Base-by-base conservation (phyloP, 1,140 invertebrate species). In the Eupristina koningsbergeri region DNA sequence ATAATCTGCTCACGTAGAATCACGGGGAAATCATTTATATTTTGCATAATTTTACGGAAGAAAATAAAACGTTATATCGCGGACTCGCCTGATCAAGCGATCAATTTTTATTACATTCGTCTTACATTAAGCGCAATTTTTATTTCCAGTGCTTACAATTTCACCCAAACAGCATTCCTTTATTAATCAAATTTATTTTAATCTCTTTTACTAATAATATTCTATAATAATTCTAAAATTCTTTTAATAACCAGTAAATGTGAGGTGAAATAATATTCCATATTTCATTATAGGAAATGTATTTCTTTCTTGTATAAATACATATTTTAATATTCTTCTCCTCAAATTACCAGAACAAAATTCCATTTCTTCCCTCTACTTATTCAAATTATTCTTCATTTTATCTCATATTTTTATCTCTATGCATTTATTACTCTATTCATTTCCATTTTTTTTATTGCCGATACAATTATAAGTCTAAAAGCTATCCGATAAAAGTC, bases 41-140 rank as follows among this genome's bases (percentile, higher is more conserved):
- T 75, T 75, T 75, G 80, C 80, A 81, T 81, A 81, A 81, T 75
- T 81, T 74, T 41, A 7, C n/a, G 15, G 50, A 36, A 79, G 29
- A 50, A 53, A 26, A 45, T 29, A 22, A 67, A 0, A 5, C 15
- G n/a, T 11, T 58, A 36, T 47, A 58, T 34, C 19, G 15, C 22
- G 31, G 19, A 29, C 3, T 53, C 6, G 29, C 15, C 13, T 41
- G 80, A 74, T 81, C 34, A 39, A 31, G 47, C 67, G 29, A 71
- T 71, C 69, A 69, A 53, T 13, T 58, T 76, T n/a, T n/a, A n/a
- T n/a, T n/a, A 73, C 58, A 76, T 82, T 82, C 67, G 76, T 81
- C 15, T 29, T 58, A 22, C 36, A 29, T 19, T 39, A 26, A 22
- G 17, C 63, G 19, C 31, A 17, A 34, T 15, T 53, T 17, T 41